Evolutionary conservation across 1,140 invertebrate genomes (phyloP).

Genomic region (Coelopa frigida): DNA sequence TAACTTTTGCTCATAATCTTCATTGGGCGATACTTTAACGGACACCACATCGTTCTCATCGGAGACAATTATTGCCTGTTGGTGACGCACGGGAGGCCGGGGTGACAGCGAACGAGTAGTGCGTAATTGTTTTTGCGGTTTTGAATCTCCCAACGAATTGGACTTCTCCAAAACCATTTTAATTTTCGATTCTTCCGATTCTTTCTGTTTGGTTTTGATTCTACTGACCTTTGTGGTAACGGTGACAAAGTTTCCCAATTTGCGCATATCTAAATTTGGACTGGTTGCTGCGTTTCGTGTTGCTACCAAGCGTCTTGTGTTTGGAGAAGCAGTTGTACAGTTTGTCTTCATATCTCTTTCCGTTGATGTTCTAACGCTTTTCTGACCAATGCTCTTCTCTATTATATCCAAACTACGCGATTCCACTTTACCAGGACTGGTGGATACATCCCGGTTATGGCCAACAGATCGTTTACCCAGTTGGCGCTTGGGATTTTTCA

Average conservation of each 20-base stretch:
- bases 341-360: no score
- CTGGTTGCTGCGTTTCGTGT: constrained; percentile 17
- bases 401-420: no score
- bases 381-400: no score
- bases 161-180: constrained; percentile 13
- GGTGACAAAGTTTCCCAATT: background rate
- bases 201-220: no score
- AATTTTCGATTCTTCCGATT: background rate
- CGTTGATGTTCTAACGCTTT: no score
- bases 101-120: constrained; percentile 16
- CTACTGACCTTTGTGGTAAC: background rate
- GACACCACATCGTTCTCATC: constrained; percentile 14
- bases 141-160: constrained; percentile 14
- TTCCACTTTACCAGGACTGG: no score
- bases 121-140: constrained; percentile 9
- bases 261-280: constrained; percentile 13
- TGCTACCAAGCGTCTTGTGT: constrained; percentile 9
- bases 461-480: no score
- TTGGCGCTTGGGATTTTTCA: no score
- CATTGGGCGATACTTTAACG: constrained; percentile 9
- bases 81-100: constrained; percentile 15
- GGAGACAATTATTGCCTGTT: constrained; percentile 13
- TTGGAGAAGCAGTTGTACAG: no score
- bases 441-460: no score
- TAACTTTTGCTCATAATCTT: no score